A percentile compares a stretch with the other conserved stretches of the same genome.
Evolutionary conservation across 64 coral and sea anemone species (phyloP).

Genomic region (Platygyra sinensis): DNA sequence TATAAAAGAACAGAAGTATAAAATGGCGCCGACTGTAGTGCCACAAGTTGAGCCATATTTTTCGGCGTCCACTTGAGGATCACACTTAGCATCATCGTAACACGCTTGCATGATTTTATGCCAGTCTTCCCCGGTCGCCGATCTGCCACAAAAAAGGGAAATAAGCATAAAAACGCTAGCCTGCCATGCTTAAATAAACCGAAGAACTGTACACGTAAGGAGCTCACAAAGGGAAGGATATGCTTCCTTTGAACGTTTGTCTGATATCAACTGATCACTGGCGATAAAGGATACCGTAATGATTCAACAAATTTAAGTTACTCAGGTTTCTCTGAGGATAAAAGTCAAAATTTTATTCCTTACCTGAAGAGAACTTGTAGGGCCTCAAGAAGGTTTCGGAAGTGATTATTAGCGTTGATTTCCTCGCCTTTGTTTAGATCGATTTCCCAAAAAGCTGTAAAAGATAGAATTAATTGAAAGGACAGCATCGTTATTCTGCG

Average conservation of each 20-base stretch:
- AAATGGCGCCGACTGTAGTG: conserved; percentile 6
- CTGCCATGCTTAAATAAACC: too few relatives aligned
- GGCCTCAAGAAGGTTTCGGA: conserved; percentile 65
- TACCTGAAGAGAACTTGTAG: conserved; percentile 92
- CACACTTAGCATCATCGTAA: conserved; percentile 56
- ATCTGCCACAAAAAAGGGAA: conserved; percentile 42
- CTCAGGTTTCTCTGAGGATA: not conserved
- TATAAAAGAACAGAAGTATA: conserved; percentile 69
- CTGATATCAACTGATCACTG: too few relatives aligned
- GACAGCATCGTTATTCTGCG: too few relatives aligned
- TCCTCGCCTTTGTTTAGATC: not conserved
- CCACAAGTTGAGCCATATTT: conserved; percentile 35
- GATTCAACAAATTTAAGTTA: too few relatives aligned
- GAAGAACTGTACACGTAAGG: too few relatives aligned
- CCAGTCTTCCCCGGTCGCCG: conserved; percentile 89
- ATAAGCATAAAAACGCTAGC: not conserved
- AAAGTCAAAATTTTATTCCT: not conserved
- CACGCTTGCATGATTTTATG: conserved; percentile 79
- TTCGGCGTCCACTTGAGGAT: not conserved
- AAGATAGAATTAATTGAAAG: not conserved
- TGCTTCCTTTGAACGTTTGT: too few relatives aligned
- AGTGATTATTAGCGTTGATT: conserved; percentile 73
- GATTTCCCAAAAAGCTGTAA: conserved; percentile 89
- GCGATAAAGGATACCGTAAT: too few relatives aligned
- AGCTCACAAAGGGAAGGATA: too few relatives aligned